Base-by-base conservation (phyloP, 2,888 invertebrate species). In the Nomada fucata region DNA sequence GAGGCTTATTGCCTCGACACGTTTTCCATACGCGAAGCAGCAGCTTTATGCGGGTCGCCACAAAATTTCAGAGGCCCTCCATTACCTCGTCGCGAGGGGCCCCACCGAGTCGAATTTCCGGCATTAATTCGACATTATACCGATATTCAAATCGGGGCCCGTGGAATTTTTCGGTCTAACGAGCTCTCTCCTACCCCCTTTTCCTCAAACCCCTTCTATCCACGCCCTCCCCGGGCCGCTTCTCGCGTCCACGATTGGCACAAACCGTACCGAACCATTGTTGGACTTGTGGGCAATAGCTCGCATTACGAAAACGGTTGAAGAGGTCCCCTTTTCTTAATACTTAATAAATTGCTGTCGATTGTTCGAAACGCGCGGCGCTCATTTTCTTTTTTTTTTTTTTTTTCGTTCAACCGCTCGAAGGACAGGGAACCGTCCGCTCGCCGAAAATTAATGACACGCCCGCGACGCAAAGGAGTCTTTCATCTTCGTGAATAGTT, bases 121-220 rank as follows among this genome's bases (percentile, higher is more conserved):
- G 90, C 92, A 92, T 93, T 93, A 93, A 93, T 92, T 92, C 91
- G 91, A 91, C 92, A 92, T 93, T 92, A 93, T 93, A 91, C 92
- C 92, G 92, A 92, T 92, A 93, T 93, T 93, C 92, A 93, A 93
- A 93, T 93, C 89, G 83, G 88, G 91, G 88, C 90, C 89, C 90
- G 91, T 89, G 91, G 91, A 91, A 92, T 92, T 92, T 89, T 91
- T 89, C 79, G 88, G 88, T 89, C 88, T 92, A 92, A 92, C 91
- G 90, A 92, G 92, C 82, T 84, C 82, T 84, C 82, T 84, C 89
- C 87, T 85, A 86, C 84, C 83, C 86, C 76, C 84, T 65, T 88
- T 83, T 87, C 72, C 70, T 71, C 65, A 42, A 72, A 57, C 76
- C 61, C 65, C 65, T 64, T 52, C 47, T 26, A 61, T 65, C 55